phyloP scores from a whole-genome alignment of 2,113 vertebrate genomes.

The Pluvianellus socialis region DNA sequence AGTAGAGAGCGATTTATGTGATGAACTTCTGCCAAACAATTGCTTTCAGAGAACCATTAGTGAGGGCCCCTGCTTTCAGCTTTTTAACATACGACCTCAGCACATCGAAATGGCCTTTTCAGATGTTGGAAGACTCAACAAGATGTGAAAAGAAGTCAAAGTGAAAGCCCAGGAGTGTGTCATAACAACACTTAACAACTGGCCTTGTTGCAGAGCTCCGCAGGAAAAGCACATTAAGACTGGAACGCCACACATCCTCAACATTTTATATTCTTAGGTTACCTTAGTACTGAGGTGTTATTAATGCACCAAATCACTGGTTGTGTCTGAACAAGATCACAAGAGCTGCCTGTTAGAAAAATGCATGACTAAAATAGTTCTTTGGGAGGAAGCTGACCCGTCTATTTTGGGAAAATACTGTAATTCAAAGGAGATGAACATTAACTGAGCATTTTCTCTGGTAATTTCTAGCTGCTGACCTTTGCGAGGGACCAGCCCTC shows the following conservation, averaged over 20 bases:
- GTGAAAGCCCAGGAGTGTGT: conserved; percentile 14
- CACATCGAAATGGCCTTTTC: conserved; percentile 41
- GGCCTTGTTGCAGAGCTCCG: not conserved
- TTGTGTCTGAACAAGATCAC: not conserved
- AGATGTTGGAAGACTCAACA: not conserved
- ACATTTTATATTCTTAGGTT: conserved; percentile 3
- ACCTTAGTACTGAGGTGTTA: not conserved
- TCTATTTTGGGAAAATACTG: conserved; percentile 3
- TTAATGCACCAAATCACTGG: not conserved
- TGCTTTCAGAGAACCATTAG: conserved; percentile 8
- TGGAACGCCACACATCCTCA: not conserved
- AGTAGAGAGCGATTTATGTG: not conserved
- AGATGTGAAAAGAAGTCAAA: conserved; percentile 32
- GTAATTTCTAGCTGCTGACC: not conserved
- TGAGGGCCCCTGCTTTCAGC: not conserved
- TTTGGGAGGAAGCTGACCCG: not conserved
- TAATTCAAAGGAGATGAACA: not conserved
- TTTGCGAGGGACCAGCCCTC: not conserved
- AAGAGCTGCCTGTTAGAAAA: conserved; percentile 1
- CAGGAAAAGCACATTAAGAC: not conserved
- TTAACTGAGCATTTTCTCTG: not conserved
- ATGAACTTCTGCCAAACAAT: conserved; percentile 24
- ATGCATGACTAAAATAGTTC: not conserved
- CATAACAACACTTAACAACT: conserved; percentile 11
- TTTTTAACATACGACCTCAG: conserved; percentile 24